These are phyloP conservation scores for Epinotia ramella DNA, from an alignment of 2,888 invertebrate species.

Conservation along the genomic window DNA sequence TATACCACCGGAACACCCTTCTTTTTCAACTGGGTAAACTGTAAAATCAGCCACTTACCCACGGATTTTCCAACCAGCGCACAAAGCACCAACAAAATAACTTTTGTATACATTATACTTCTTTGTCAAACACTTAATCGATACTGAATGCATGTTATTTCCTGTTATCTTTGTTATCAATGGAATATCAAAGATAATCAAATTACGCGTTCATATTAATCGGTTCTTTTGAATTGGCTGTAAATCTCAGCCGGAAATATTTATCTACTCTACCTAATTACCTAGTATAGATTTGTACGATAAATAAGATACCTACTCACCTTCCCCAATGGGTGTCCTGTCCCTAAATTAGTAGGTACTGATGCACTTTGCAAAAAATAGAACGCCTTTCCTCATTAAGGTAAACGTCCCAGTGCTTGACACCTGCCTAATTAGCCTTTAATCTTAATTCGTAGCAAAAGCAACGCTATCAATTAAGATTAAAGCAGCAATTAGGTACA, in stretches of 20 bases:
- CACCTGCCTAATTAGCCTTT: no score
- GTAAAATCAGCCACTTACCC: constrained; percentile 58
- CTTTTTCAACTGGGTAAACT: neutral
- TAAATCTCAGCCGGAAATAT: constrained; percentile 34
- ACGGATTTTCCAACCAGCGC: constrained; percentile 57
- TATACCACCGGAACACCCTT: no score
- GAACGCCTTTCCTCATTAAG: no score
- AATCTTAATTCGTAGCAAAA: no score
- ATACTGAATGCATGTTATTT: constrained; percentile 46
- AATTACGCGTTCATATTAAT: constrained; percentile 26
- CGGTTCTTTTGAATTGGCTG: neutral
- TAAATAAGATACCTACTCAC: no score
- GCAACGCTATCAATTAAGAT: no score
- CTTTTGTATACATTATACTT: constrained; percentile 57
- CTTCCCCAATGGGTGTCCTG: no score
- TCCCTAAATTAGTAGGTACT: no score
- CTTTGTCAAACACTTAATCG: constrained; percentile 47
- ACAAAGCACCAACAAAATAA: constrained; percentile 61
- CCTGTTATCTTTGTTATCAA: constrained; percentile 50
- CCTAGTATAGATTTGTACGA: no score
- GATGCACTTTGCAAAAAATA: no score
- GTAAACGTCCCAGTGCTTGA: no score
- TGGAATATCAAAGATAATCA: constrained; percentile 27
- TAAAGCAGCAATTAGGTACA: no score
- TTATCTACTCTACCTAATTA: neutral